Conservation (phyloP, 2,888 invertebrate genomes). For the Brachynemurus nebulosus region DNA sequence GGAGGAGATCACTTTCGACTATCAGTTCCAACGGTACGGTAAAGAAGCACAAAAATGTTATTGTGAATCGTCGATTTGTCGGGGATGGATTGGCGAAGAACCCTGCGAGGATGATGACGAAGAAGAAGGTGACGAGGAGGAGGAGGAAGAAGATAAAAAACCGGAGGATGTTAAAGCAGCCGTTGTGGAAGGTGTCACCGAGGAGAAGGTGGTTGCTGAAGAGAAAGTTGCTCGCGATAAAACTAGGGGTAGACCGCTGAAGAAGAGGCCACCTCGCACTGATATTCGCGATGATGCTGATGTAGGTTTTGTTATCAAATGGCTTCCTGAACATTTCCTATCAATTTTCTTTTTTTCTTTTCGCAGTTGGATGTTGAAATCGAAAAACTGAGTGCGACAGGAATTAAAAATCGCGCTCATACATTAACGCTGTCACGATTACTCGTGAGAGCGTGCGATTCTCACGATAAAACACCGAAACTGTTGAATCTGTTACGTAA, state of each 20-base stretch:
- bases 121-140: conserved; percentile 37
- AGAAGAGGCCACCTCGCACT: conserved; percentile 25
- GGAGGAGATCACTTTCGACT: conserved; percentile 98
- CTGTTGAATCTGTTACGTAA: conserved; percentile 64
- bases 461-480: conserved; percentile 51
- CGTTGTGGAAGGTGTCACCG: conserved; percentile 24
- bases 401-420: conserved; percentile 78
- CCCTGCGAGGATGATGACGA: conserved; percentile 57
- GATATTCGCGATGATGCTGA: conserved; percentile 49
- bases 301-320: conserved; percentile 30
- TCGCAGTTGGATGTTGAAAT: conserved; percentile 76
- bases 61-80: conserved; percentile 78
- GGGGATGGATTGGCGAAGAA: conserved; percentile 91
- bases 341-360: conserved; percentile 1
- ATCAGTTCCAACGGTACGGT: conserved; percentile 93
- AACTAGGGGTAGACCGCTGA: conserved; percentile 5
- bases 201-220: conserved; percentile 31
- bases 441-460: conserved; percentile 82
- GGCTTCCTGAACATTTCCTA: too few relatives aligned
- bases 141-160: conserved; percentile 30
- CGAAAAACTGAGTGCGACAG: conserved; percentile 58
- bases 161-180: conserved; percentile 27
- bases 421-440: conserved; percentile 79
- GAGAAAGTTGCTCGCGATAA: conserved; percentile 28
- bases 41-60: conserved; percentile 93